Percentiles rank a stretch among this genome's conserved stretches.
Evolutionary conservation across 1,140 invertebrate genomes (phyloP).

Genomic region (Panagrolaimus sp.): DNA sequence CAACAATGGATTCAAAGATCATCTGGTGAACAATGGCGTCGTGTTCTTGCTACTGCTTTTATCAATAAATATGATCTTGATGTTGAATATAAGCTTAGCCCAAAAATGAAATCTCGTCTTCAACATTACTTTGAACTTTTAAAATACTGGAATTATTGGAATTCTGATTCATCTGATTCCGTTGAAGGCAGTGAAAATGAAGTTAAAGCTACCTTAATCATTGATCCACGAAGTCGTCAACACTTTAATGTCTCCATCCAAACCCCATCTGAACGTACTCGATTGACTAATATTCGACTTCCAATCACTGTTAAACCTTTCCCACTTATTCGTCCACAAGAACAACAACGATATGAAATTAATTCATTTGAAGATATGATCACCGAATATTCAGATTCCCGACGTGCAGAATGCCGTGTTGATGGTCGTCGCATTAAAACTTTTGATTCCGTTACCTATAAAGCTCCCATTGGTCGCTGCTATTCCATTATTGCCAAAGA

Average conservation of each 20-base stretch:
- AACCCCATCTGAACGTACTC: constrained; percentile 24
- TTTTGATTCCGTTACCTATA: constrained; percentile 26
- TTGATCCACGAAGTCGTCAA: constrained; percentile 30
- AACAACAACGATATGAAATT: not conserved
- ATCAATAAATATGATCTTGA: constrained; percentile 35
- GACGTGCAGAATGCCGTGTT: constrained; percentile 29
- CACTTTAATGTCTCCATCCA: constrained; percentile 27
- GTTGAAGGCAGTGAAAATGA: constrained; percentile 3
- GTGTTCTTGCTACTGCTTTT: constrained; percentile 21
- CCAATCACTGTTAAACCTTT: constrained; percentile 31
- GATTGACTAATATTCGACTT: constrained; percentile 22
- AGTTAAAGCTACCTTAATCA: constrained; percentile 20
- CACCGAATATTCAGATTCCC: constrained; percentile 9
- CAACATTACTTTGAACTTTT: constrained; percentile 24
- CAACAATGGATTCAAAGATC: not conserved
- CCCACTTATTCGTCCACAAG: constrained; percentile 14
- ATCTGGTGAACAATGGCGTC: not conserved
- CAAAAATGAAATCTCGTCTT: not conserved
- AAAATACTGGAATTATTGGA: constrained; percentile 37
- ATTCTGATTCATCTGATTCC: constrained; percentile 22
- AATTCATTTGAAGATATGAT: constrained; percentile 9
- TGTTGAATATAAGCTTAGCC: constrained; percentile 19
- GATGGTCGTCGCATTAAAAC: constrained; percentile 27
- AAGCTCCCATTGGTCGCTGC: constrained; percentile 19
- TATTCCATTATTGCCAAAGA: constrained; percentile 37